phyloP scores from a whole-genome alignment of 2,888 invertebrate genomes.

The Drosophila cracens region DNA sequence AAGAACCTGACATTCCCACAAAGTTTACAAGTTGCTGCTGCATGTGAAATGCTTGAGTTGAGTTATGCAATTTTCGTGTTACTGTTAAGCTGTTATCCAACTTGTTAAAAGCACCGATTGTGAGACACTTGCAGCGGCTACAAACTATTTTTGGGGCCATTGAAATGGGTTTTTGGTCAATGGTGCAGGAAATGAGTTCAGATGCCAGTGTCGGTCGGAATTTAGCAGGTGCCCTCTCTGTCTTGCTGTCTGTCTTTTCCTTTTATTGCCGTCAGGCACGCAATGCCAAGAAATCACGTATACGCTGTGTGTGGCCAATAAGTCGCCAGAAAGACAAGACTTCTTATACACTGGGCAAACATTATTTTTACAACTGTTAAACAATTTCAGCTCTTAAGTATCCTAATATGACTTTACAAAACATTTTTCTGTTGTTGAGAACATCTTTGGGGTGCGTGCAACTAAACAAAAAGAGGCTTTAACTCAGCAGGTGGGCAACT shows the following conservation, averaged over 20 bases:
- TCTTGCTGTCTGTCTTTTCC: conserved; percentile 3
- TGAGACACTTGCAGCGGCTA: conserved; percentile 6
- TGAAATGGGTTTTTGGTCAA: conserved; percentile 19
- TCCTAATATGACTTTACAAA: not conserved
- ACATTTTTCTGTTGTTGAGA: not conserved
- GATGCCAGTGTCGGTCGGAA: conserved; percentile 29
- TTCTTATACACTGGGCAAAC: conserved; percentile 1
- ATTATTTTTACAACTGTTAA: not conserved
- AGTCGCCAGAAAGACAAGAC: conserved; percentile 40
- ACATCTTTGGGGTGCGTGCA: no score
- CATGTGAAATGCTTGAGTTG: conserved; percentile 21
- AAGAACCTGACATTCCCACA: conserved; percentile 2
- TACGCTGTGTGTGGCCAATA: conserved; percentile 63
- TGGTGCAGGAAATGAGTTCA: conserved; percentile 21
- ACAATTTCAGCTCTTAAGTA: not conserved
- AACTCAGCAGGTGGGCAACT: not conserved
- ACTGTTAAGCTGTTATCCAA: conserved; percentile 37
- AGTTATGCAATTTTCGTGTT: conserved; percentile 34
- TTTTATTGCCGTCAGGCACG: conserved; percentile 68
- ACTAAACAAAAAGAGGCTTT: no score
- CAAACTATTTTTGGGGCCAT: conserved; percentile 16
- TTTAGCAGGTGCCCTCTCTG: conserved; percentile 33
- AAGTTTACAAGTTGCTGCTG: conserved; percentile 19
- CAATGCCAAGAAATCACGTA: conserved; percentile 74
- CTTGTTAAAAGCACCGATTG: conserved; percentile 34